Evolutionary conservation across 1,140 invertebrate genomes (phyloP), one percentile per base, ranked within the genome.

Genomic region (Lordiphosa stackelbergi): DNA sequence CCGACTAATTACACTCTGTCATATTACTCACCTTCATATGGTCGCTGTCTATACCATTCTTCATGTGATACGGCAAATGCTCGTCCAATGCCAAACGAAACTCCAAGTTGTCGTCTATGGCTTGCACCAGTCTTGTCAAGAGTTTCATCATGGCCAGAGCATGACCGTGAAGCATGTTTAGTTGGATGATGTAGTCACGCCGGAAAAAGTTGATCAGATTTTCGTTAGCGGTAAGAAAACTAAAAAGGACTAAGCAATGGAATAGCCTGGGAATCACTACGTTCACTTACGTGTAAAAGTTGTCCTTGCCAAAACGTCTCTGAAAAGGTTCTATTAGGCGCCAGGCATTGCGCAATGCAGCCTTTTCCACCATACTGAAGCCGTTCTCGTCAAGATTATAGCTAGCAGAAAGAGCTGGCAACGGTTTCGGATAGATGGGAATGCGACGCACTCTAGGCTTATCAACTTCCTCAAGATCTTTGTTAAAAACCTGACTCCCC

Each of bases 291-390:
- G 24, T 57, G 38, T 52, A 70, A 37, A 70, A 70, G 13, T 43
- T 70, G 0, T 70, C 47, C 38, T 63, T 62, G 13, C 66, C 66
- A 37, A 57, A 70, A 9, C 66, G 66, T 0, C 66, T 58, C 52
- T 56, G 52, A 5, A 70, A 70, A 6, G 66, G 66, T 46, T 70
- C 59, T 38, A 70, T 31, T 0, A 70, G 34, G 3, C 66, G 52
- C 66, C 66, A 70, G 19, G 66, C 66, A 38, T 70, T 69, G 4
- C 66, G 51, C 16, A 70, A 16, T 2, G 66, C 34, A 6, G 47
- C 52, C 51, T 70, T 70, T 13, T 70, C 66, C 7, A 34, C 3
- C 12, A 31, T 11, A 5, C 45, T 63, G 5, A 70, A 70, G 5
- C 45, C 36, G 42, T 69, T 63, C 11, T 70, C 66, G 22, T 70